Percentiles rank a stretch among this genome's conserved stretches.
These are phyloP conservation scores for Megaustenia siamemsis DNA, from an alignment of 2,888 invertebrate species.

Conservation along the genomic window DNA sequence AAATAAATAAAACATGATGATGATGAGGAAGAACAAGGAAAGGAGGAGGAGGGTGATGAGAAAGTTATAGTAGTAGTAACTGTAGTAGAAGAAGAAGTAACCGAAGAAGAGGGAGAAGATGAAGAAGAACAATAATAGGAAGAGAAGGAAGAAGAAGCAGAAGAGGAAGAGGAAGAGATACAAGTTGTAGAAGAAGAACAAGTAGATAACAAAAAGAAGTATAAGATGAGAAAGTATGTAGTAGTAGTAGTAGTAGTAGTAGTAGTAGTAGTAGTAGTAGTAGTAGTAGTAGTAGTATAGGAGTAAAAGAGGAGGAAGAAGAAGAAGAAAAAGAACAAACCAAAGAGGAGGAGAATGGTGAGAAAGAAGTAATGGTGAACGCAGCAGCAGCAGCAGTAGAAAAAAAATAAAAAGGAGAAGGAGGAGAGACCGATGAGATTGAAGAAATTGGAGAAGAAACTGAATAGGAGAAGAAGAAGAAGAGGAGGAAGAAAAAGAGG, in stretches of 20 bases:
- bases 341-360: neutral
- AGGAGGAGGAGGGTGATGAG: neutral
- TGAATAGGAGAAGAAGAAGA: too few species aligned
- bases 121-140: neutral
- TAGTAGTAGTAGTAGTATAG: too few species aligned
- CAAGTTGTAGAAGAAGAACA: neutral
- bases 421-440: too few species aligned
- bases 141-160: too few species aligned
- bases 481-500: neutral
- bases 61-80: too few species aligned
- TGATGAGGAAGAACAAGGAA: too few species aligned
- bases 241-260: neutral
- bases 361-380: too few species aligned
- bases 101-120: neutral
- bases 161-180: neutral
- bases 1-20: too few species aligned
- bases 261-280: neutral
- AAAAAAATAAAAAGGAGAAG: neutral
- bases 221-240: neutral
- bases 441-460: too few species aligned
- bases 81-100: neutral
- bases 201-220: neutral
- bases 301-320: neutral
- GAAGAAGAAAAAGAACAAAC: too few species aligned
- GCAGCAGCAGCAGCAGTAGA: neutral